Percentiles rank a stretch among this genome's conserved stretches.
Evolutionary conservation across 1,140 invertebrate species (phyloP).

Genomic region (Chelonus insularis): DNA sequence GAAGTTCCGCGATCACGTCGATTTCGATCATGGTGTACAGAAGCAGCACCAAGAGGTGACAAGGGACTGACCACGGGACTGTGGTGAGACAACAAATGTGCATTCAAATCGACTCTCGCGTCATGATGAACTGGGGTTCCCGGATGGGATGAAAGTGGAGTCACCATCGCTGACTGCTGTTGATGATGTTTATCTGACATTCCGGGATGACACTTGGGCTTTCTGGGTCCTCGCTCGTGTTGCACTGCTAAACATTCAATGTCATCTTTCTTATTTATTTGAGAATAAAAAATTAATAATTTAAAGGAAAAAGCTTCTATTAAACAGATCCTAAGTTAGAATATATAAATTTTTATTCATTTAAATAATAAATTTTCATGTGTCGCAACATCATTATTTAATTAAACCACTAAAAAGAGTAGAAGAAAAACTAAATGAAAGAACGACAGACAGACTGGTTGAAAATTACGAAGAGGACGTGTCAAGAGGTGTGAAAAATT

Average conservation of each 20-base stretch:
- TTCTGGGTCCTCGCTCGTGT: conserved; percentile 93
- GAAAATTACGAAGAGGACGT: conserved; percentile 2
- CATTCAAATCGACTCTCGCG: conserved; percentile 39
- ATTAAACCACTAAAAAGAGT: too few species aligned
- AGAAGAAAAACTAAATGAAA: too few species aligned
- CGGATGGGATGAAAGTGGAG: conserved; percentile 43
- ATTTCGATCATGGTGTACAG: conserved; percentile 39
- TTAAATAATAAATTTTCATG: too few species aligned
- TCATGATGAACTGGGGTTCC: conserved; percentile 42
- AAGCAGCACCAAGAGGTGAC: conserved; percentile 37
- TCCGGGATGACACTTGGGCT: conserved; percentile 71
- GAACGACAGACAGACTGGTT: background rate
- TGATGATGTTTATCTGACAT: conserved; percentile 46
- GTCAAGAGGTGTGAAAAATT: conserved; percentile 11
- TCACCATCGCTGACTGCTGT: conserved; percentile 43
- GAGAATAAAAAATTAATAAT: background rate
- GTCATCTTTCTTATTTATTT: conserved; percentile 20
- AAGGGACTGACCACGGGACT: conserved; percentile 33
- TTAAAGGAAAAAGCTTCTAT: too few species aligned
- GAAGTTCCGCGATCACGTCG: conserved; percentile 38
- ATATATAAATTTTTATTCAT: too few species aligned
- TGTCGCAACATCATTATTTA: too few species aligned
- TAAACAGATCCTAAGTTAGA: too few species aligned
- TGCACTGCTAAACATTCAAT: conserved; percentile 80
- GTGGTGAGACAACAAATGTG: conserved; percentile 33